Percentiles rank a stretch among this genome's conserved stretches.
phyloP scores from a whole-genome alignment of 2,888 invertebrate species.

The Tenthredo amoena region DNA sequence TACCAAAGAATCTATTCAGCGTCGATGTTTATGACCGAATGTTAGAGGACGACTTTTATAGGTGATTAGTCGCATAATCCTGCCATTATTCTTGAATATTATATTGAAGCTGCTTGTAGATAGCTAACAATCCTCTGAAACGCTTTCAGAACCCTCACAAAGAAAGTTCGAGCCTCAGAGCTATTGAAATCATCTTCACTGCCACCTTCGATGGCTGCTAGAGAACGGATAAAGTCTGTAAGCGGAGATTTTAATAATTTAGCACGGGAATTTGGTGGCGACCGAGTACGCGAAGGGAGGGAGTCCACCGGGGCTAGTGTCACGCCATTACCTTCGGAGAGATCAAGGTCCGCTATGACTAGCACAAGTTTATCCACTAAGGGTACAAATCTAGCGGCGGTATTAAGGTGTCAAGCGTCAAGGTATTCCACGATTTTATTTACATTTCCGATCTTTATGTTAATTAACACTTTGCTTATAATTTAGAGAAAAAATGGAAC shows the following conservation, averaged over 20 bases:
- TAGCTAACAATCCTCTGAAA: not conserved
- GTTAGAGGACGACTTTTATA: conserved; percentile 86
- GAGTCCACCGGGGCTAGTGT: conserved; percentile 59
- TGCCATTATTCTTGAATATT: not conserved
- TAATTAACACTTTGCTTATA: not conserved
- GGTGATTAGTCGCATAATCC: conserved; percentile 76
- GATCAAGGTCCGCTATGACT: conserved; percentile 70
- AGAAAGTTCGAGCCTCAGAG: conserved; percentile 86
- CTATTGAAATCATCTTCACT: conserved; percentile 83
- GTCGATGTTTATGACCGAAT: conserved; percentile 86
- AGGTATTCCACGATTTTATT: conserved; percentile 64
- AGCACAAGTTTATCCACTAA: conserved; percentile 65
- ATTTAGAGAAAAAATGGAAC: conserved; percentile 81
- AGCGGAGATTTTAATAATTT: conserved; percentile 58
- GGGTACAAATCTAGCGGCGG: conserved; percentile 83
- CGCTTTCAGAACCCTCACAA: conserved; percentile 81
- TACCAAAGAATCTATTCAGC: conserved; percentile 86
- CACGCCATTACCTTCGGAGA: conserved; percentile 67
- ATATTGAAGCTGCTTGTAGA: not conserved
- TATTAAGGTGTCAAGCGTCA: conserved; percentile 79
- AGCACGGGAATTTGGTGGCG: conserved; percentile 58
- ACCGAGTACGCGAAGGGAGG: conserved; percentile 42
- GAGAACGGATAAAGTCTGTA: conserved; percentile 78
- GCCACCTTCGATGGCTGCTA: conserved; percentile 85
- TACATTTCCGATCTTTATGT: not conserved